Conservation (phyloP, 2,888 invertebrate genomes). For the Zaprionus obscuricornis region DNA sequence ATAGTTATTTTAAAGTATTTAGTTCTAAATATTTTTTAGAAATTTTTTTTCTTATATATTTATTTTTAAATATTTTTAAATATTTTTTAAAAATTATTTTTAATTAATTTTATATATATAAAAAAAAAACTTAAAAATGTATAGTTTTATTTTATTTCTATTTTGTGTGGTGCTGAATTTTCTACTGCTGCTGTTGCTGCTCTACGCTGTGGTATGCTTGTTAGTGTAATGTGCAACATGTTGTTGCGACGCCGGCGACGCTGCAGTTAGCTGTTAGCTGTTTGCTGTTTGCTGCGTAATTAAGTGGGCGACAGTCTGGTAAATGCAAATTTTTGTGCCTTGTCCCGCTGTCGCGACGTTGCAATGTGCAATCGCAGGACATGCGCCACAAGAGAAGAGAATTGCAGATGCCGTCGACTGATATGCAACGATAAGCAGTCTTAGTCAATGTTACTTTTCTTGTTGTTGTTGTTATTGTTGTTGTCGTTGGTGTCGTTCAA, state of each 20-base stretch:
- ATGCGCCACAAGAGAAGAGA: slow-evolving; percentile 41
- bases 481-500: slow-evolving; percentile 9
- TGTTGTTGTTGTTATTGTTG: slow-evolving; percentile 15
- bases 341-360: slow-evolving; percentile 42
- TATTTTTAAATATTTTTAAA: no score
- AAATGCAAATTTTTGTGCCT: slow-evolving; percentile 73
- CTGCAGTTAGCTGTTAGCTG: slow-evolving; percentile 1
- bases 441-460: no score
- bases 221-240: slow-evolving; percentile 68
- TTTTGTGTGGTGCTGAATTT: slow-evolving; percentile 35
- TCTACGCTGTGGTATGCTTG: slow-evolving; percentile 49
- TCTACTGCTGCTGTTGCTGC: slow-evolving; percentile 7
- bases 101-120: no score
- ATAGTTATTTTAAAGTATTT: no score
- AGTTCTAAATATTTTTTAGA: no score
- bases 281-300: slow-evolving; percentile 65
- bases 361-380: slow-evolving; percentile 55
- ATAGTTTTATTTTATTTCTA: background rate
- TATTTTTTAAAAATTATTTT: no score
- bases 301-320: slow-evolving; percentile 75
- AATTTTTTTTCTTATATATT: no score
- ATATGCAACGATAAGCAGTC: slow-evolving; percentile 60
- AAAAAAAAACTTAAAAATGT: no score
- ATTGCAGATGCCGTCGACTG: slow-evolving; percentile 56
- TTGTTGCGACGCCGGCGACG: slow-evolving; percentile 27